Evolutionary conservation across 2,888 invertebrate genomes (phyloP).

Genomic region (Plebejus argus): DNA sequence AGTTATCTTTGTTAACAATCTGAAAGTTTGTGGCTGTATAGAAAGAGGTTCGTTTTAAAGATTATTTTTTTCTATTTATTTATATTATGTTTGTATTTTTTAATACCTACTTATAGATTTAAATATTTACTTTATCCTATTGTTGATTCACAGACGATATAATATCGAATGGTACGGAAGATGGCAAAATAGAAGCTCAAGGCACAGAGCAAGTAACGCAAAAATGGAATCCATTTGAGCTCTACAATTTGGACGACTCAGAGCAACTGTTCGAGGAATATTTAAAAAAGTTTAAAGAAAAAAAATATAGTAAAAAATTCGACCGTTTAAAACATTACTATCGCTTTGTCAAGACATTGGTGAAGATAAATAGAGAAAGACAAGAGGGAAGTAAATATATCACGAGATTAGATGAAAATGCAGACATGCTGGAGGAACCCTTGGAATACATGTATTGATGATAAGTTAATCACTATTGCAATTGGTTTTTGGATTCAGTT

Average conservation of each 20-base stretch:
- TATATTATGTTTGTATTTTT: too few species aligned
- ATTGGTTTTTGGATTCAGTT: too few species aligned
- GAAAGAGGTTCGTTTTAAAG: too few species aligned
- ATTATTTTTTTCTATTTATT: too few species aligned
- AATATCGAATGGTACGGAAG: background rate
- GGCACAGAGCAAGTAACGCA: background rate
- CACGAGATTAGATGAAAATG: slow-evolving; percentile 5
- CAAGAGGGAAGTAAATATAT: background rate
- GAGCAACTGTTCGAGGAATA: slow-evolving; percentile 1
- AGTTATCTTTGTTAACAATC: background rate
- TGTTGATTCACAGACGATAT: background rate
- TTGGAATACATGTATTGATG: slow-evolving; percentile 13
- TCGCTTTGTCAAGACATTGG: slow-evolving; percentile 10
- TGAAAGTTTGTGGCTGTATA: too few species aligned
- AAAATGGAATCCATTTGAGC: background rate
- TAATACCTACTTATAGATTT: too few species aligned
- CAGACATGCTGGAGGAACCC: slow-evolving; percentile 2
- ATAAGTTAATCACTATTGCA: background rate
- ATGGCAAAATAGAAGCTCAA: background rate
- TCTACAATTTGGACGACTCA: slow-evolving; percentile 1
- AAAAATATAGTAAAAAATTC: slow-evolving; percentile 9
- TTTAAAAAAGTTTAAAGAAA: background rate
- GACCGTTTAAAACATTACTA: slow-evolving; percentile 19
- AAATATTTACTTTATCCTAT: background rate
- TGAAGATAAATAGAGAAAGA: slow-evolving; percentile 3